A percentile compares a stretch with the other conserved stretches of the same genome.
Evolutionary conservation across 1,140 invertebrate genomes (phyloP).

Genomic region (Leptinotarsa lineolata): DNA sequence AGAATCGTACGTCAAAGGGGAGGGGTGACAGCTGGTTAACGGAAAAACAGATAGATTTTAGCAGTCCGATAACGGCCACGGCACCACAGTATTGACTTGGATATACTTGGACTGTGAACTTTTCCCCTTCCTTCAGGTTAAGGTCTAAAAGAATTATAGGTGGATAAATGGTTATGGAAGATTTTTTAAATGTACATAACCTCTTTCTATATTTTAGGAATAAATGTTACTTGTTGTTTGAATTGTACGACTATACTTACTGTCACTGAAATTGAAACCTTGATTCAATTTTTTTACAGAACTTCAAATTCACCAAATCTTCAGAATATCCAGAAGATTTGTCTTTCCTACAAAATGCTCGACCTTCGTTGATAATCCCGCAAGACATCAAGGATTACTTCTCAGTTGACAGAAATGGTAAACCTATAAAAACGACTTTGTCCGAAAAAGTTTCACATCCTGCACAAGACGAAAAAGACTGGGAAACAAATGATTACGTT

Average conservation of each 20-base stretch:
- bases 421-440: conserved; percentile 62
- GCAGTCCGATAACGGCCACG: no score
- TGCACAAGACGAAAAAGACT: conserved; percentile 56
- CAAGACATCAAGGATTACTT: conserved; percentile 64
- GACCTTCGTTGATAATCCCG: conserved; percentile 55
- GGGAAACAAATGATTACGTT: conserved; percentile 63
- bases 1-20: no score
- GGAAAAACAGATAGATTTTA: no score
- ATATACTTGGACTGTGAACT: no score
- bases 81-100: no score
- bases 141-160: no score
- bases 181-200: neutral
- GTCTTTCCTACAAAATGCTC: conserved; percentile 65
- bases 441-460: conserved; percentile 54
- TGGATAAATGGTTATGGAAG: neutral
- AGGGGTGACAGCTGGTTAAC: no score
- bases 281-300: conserved; percentile 54
- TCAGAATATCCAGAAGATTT: conserved; percentile 60
- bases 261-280: neutral
- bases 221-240: no score
- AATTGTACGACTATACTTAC: no score
- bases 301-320: conserved; percentile 62
- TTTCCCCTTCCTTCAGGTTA: no score
- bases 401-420: conserved; percentile 63
- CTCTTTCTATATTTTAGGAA: conserved; percentile 18